Conservation (phyloP, 2,888 invertebrate species). For the Poecilobothrus nobilitatus region DNA sequence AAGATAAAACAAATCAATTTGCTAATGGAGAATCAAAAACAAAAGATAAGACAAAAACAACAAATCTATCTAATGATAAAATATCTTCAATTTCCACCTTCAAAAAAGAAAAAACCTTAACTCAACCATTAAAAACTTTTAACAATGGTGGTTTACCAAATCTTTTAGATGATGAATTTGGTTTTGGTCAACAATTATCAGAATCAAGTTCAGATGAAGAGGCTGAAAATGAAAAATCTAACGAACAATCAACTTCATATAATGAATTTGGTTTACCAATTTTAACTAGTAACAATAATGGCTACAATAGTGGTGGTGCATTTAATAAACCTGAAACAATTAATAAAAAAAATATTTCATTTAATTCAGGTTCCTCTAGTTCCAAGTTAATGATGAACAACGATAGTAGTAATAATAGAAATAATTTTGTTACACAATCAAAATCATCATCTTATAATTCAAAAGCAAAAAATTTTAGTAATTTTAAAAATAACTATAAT, state of each 20-base stretch:
- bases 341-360: background rate
- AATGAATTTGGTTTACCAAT: conserved; percentile 1
- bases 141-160: background rate
- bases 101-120: background rate
- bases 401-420: background rate
- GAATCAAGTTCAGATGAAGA: background rate
- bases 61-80: conserved; percentile 15
- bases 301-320: background rate
- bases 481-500: background rate
- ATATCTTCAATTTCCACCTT: background rate
- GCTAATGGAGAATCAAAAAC: conserved; percentile 20
- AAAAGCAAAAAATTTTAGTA: background rate
- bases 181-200: background rate
- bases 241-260: background rate
- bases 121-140: background rate
- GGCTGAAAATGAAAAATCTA: background rate
- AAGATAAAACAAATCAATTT: conserved; percentile 22
- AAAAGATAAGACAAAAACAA: conserved; percentile 28
- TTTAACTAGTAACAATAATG: background rate
- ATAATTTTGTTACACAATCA: background rate
- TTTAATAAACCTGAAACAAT: background rate
- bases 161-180: background rate
- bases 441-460: background rate
- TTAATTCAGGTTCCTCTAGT: background rate
- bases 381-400: background rate